Evolutionary conservation across 2,797 vertebrate species (phyloP).

Genomic region (Bovichtus diacanthus): DNA sequence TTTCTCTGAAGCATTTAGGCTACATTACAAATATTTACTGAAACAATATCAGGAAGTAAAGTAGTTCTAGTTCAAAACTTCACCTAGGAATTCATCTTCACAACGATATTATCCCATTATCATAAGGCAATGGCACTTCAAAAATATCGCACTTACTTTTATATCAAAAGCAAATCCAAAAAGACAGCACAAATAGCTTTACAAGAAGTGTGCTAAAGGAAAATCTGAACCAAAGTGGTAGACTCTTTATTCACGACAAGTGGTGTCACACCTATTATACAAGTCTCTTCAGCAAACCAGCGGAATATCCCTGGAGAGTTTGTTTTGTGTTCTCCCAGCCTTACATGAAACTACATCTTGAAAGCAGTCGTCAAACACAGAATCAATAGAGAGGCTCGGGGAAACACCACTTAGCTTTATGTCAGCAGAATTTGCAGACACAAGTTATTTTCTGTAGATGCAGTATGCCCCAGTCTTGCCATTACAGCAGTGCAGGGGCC

Average conservation of each 20-base stretch:
- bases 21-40: not conserved
- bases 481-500: conserved; percentile 39
- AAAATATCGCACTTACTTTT: conserved; percentile 1
- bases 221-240: conserved; percentile 26
- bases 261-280: conserved; percentile 48
- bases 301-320: conserved; percentile 43
- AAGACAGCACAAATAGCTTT: conserved; percentile 36
- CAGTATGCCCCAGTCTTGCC: not conserved
- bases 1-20: not conserved
- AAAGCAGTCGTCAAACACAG: conserved; percentile 59
- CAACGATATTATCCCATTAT: not conserved
- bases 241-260: conserved; percentile 42
- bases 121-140: conserved; percentile 15
- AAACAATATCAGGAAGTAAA: not conserved
- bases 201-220: conserved; percentile 32
- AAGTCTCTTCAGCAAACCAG: conserved; percentile 45
- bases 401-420: conserved; percentile 56
- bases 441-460: conserved; percentile 48
- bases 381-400: conserved; percentile 56
- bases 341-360: conserved; percentile 52
- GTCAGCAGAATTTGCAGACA: conserved; percentile 39
- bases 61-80: not conserved
- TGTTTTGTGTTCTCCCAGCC: conserved; percentile 56
- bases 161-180: conserved; percentile 29
- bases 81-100: not conserved